These are phyloP conservation scores for Paraescarpia echinospica DNA, from an alignment of 1,140 invertebrate species.

Conservation along the genomic window DNA sequence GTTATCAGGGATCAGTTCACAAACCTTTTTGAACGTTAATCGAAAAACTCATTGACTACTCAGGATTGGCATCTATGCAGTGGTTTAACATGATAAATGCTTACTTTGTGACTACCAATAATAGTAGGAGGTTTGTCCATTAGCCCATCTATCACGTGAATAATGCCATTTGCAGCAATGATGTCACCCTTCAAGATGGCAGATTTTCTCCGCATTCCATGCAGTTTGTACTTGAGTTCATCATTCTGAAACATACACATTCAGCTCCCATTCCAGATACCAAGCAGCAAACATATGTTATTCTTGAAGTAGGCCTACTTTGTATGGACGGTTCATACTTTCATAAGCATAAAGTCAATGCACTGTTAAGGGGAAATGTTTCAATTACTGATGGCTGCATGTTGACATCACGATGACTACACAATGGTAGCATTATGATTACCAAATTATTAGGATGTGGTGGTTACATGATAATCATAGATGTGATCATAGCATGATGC, in stretches of 20 bases:
- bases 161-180: constrained; percentile 49
- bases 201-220: constrained; percentile 34
- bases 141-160: constrained; percentile 47
- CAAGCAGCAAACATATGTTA: background rate
- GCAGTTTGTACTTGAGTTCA: constrained; percentile 31
- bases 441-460: too few relatives aligned
- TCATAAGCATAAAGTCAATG: background rate
- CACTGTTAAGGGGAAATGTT: background rate
- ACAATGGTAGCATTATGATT: too few relatives aligned
- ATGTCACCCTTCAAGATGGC: constrained; percentile 41
- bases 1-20: too few relatives aligned
- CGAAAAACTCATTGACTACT: background rate
- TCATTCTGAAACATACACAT: background rate
- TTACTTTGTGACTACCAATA: constrained; percentile 39
- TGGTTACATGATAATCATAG: too few relatives aligned
- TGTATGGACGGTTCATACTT: background rate
- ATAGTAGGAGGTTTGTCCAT: constrained; percentile 40
- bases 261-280: background rate
- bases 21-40: too few relatives aligned
- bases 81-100: background rate
- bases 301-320: background rate
- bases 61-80: background rate
- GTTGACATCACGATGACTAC: background rate
- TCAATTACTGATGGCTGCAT: background rate
- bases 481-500: background rate